Evolutionary conservation across 2,797 vertebrate species (phyloP), one percentile per base, ranked within the genome.

Genomic region (Typhlichthys subterraneus): DNA sequence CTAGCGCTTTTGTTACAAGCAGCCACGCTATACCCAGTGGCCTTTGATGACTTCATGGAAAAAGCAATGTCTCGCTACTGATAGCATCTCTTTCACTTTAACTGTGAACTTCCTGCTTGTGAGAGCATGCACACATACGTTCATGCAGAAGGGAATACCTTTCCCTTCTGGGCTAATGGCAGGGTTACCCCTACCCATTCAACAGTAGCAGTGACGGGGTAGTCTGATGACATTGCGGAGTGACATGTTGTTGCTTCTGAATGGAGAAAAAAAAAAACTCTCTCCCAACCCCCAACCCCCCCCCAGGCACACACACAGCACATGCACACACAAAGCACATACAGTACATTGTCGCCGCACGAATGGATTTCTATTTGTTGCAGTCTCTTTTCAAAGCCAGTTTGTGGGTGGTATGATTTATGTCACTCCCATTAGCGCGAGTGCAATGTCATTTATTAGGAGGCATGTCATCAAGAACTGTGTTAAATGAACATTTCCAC

Each of bases 1-100:
- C 82, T 67, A 61, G 82, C 70, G 73, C 84, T 89, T 87, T 90
- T 92, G 90, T 91, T 88, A 84, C 84, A 70, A 72, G 69, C 78
- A 65, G 67, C 67, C 70, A 19, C 77, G 72, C 73, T 75, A 67
- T 23, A 23, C 79, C 72, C 79, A 65, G 75, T 73, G 85, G 79
- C 81, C 80, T 12, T 64, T 74, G 83, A 88, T 94, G 91, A 93
- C 92, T 92, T 93, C 89, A 93, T 94, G 93, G 91, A 93, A 94
- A 94, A 90, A 85, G 81, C 82, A 80, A 86, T 80, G 81, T 90
- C 90, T 91, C 85, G 72, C 83, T 78, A 66, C 82, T 90, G 91
- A 93, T 92, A 89, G 85, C 77, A 90, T 90, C 81, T 90, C 85
- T 92, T 77, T 89, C 75, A 29, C 72, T 91, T 87, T 91, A 85